Evolutionary conservation across 2,113 vertebrate genomes (phyloP).

Genomic region (Dinomys branickii): DNA sequence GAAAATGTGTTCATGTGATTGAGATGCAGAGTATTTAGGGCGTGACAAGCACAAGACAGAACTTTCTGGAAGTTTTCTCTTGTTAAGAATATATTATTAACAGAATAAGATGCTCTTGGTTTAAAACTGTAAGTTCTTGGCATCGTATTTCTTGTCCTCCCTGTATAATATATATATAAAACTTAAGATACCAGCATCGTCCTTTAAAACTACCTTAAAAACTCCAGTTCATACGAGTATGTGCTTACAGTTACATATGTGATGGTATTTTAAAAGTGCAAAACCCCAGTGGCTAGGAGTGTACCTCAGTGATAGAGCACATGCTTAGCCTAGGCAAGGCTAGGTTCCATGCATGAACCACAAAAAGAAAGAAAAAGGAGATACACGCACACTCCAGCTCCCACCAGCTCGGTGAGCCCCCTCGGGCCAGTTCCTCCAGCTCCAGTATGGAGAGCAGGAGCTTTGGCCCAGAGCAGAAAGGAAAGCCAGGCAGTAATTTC

Average conservation of each 20-base stretch:
- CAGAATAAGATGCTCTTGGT: neutral
- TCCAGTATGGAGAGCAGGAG: neutral
- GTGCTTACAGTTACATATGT: neutral
- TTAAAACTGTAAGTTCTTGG: neutral
- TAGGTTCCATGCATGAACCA: neutral
- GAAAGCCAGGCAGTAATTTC: neutral
- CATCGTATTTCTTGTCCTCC: neutral
- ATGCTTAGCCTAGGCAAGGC: neutral
- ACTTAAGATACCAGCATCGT: neutral
- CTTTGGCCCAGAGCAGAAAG: neutral
- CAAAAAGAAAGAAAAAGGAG: neutral
- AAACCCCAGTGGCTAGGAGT: neutral
- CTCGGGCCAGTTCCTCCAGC: neutral
- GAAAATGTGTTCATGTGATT: constrained; percentile 8
- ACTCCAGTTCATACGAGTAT: neutral
- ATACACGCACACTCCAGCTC: neutral
- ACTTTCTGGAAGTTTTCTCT: neutral
- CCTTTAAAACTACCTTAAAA: neutral
- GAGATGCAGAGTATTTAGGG: neutral
- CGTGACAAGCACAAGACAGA: neutral
- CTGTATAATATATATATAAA: neutral
- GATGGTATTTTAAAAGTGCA: neutral
- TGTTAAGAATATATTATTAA: constrained; percentile 36
- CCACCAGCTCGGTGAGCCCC: neutral
- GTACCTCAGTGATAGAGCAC: neutral